Evolutionary conservation across 2,113 vertebrate species (phyloP).

Genomic region (Ammodramus savannarum): DNA sequence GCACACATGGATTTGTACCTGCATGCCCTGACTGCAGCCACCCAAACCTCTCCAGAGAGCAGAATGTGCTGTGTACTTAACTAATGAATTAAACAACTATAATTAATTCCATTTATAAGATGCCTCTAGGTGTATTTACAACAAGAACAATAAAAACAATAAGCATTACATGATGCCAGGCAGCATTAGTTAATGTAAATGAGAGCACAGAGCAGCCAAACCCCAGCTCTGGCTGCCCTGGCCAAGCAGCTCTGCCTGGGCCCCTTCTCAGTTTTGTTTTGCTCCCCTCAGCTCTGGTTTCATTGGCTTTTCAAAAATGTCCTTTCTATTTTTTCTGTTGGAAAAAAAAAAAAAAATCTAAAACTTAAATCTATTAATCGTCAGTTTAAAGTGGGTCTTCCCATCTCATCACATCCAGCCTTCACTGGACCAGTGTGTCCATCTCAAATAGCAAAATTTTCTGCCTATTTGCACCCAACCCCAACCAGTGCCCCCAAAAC

Average conservation of each 20-base stretch:
- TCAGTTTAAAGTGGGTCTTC: neutral
- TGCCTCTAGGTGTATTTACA: slow-evolving; percentile 67
- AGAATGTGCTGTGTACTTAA: neutral
- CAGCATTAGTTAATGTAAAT: slow-evolving; percentile 31
- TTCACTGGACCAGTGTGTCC: neutral
- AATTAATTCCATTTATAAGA: slow-evolving; percentile 64
- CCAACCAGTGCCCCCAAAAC: neutral
- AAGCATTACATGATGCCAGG: slow-evolving; percentile 26
- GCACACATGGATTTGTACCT: neutral
- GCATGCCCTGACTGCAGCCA: neutral
- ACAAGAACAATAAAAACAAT: slow-evolving; percentile 58
- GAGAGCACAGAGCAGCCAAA: neutral
- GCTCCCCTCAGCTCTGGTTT: neutral
- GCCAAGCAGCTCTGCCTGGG: neutral
- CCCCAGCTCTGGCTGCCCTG: neutral
- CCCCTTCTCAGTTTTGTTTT: neutral
- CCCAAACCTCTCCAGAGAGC: neutral
- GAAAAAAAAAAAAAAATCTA: neutral
- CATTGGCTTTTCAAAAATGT: neutral
- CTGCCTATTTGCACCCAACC: neutral
- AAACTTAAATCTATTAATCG: neutral
- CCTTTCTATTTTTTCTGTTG: neutral
- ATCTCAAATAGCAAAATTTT: neutral
- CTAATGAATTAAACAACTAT: slow-evolving; percentile 55
- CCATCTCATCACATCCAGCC: accelerated